These are phyloP conservation scores for Euphydryas editha DNA, from an alignment of 2,888 invertebrate genomes.

Conservation along the genomic window DNA sequence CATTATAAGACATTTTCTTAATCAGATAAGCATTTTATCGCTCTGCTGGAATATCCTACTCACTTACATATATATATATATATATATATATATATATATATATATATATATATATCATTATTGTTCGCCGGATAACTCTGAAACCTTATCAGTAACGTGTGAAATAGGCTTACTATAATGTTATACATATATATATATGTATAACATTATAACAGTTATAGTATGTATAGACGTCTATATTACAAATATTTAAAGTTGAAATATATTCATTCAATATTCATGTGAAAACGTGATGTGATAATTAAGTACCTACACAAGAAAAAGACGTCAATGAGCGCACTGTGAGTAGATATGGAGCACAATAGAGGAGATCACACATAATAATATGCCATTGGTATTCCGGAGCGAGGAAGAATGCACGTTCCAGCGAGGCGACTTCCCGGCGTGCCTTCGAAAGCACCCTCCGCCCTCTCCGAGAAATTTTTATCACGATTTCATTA, in stretches of 20 bases:
- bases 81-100: no score
- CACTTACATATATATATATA: no score
- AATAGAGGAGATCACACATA: constrained; percentile 77
- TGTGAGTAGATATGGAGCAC: constrained; percentile 63
- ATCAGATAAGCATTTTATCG: no score
- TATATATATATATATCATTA: no score
- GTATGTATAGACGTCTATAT: background rate
- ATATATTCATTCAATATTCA: constrained; percentile 52
- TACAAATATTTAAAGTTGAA: constrained; percentile 11
- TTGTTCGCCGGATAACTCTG: no score
- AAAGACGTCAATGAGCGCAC: constrained; percentile 65
- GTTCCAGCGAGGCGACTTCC: constrained; percentile 69
- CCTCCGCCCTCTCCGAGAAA: constrained; percentile 46
- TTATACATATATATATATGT: no score
- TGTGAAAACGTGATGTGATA: constrained; percentile 63
- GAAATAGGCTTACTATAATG: no score
- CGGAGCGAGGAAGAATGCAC: constrained; percentile 74
- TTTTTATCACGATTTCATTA: constrained; percentile 27
- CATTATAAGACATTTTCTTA: no score
- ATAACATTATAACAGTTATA: no score
- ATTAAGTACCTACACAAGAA: constrained; percentile 53
- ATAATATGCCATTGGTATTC: constrained; percentile 81
- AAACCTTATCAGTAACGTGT: no score
- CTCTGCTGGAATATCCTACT: no score
- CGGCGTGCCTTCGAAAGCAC: constrained; percentile 57